Conservation (phyloP, 2,113 vertebrate genomes). For the Erythrocercus mccallii region DNA sequence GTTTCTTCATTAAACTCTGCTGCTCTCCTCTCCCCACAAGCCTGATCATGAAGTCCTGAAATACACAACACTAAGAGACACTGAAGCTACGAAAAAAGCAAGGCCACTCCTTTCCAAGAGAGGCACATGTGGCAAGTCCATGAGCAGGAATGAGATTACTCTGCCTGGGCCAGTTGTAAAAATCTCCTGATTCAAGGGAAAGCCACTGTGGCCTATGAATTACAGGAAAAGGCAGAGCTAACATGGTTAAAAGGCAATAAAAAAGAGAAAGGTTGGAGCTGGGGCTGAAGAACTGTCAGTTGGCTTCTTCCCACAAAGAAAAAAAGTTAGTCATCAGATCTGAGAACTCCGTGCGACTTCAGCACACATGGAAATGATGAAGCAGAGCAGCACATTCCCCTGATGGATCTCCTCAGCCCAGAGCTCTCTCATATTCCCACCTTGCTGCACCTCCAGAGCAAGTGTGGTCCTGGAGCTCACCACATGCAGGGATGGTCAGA, state of each 20-base stretch:
- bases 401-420: background rate
- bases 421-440: background rate
- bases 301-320: slow-evolving; percentile 49
- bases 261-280: slow-evolving; percentile 9
- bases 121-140: background rate
- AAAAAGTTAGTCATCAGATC: slow-evolving; percentile 47
- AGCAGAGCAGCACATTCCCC: background rate
- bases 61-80: background rate
- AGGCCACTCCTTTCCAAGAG: background rate
- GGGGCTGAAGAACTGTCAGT: slow-evolving; percentile 13
- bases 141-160: background rate
- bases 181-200: slow-evolving; percentile 53
- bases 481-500: fast-evolving
- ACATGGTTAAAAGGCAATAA: slow-evolving; percentile 18
- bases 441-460: background rate
- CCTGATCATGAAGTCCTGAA: background rate
- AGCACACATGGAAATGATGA: slow-evolving; percentile 42
- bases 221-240: slow-evolving; percentile 58
- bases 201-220: slow-evolving; percentile 33
- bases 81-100: background rate
- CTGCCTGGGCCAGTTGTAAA: background rate
- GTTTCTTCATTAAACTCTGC: background rate
- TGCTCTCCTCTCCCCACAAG: background rate
- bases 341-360: background rate
- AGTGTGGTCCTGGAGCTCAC: background rate